Evolutionary conservation across 2,113 vertebrate species (phyloP).

Genomic region (Malurus cyaneus): DNA sequence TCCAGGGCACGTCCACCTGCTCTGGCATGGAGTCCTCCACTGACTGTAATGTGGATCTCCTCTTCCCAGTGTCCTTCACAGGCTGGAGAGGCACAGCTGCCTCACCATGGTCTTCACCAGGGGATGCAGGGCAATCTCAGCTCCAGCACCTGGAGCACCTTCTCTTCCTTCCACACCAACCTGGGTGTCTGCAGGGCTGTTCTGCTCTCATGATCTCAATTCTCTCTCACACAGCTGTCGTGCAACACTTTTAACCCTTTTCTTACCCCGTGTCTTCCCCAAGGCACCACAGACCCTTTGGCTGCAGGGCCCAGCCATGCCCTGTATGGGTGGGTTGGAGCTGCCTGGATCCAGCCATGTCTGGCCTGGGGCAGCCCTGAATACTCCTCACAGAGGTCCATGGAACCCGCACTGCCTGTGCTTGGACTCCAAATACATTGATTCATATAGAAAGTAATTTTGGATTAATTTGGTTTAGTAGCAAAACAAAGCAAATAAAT

Average conservation of each 20-base stretch:
- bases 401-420: fast-evolving
- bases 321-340: fast-evolving
- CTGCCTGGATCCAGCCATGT: background rate
- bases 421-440: background rate
- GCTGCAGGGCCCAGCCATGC: fast-evolving
- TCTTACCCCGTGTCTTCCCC: background rate
- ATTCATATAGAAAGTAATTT: background rate
- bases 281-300: too few relatives aligned
- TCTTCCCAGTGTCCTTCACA: background rate
- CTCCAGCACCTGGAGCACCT: background rate
- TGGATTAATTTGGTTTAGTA: background rate
- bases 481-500: background rate
- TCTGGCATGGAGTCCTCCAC: fast-evolving
- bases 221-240: background rate
- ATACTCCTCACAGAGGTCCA: background rate
- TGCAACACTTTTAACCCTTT: background rate
- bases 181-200: background rate
- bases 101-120: background rate
- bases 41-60: background rate
- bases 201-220: background rate
- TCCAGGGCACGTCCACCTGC: background rate
- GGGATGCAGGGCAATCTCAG: background rate
- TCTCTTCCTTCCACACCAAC: background rate
- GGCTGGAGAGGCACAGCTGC: background rate
- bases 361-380: fast-evolving